These are phyloP conservation scores for Ophiodon elongatus DNA, from an alignment of 2,113 vertebrate genomes.

Conservation along the genomic window DNA sequence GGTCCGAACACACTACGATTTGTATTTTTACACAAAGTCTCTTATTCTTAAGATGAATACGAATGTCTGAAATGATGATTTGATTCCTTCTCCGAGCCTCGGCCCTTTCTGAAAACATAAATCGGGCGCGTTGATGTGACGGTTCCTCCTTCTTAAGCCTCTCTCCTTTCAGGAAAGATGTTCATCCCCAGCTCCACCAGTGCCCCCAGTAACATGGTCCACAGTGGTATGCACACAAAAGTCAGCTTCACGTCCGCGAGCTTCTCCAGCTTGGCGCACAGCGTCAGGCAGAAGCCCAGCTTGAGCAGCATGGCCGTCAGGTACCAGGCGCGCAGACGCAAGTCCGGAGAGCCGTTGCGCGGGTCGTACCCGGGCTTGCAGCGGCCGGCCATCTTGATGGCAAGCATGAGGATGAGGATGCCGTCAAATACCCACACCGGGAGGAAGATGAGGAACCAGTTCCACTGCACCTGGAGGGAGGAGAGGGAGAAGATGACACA, in stretches of 20 bases:
- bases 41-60: constrained; percentile 14
- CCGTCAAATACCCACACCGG: constrained; percentile 96
- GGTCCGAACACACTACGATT: background rate
- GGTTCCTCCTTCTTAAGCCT: constrained; percentile 44
- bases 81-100: background rate
- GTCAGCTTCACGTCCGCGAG: constrained; percentile 88
- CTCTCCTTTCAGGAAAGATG: constrained; percentile 88
- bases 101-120: constrained; percentile 19
- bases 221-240: constrained; percentile 93
- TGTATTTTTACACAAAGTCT: constrained; percentile 13
- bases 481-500: background rate
- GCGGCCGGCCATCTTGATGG: constrained; percentile 93
- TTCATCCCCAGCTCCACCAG: constrained; percentile 92
- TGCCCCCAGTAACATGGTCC: constrained; percentile 91
- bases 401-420: constrained; percentile 93
- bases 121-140: background rate
- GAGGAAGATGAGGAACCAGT: constrained; percentile 97
- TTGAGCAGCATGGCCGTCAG: constrained; percentile 93
- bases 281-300: constrained; percentile 92
- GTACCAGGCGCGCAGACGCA: constrained; percentile 94
- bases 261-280: constrained; percentile 91
- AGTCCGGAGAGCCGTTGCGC: constrained; percentile 90
- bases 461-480: constrained; percentile 88
- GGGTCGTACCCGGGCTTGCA: constrained; percentile 94
- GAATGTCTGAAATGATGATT: background rate